A percentile compares a stretch with the other conserved stretches of the same genome.
Evolutionary conservation across 2,888 invertebrate genomes (phyloP).

Genomic region (Prostheceraeus crozeri): DNA sequence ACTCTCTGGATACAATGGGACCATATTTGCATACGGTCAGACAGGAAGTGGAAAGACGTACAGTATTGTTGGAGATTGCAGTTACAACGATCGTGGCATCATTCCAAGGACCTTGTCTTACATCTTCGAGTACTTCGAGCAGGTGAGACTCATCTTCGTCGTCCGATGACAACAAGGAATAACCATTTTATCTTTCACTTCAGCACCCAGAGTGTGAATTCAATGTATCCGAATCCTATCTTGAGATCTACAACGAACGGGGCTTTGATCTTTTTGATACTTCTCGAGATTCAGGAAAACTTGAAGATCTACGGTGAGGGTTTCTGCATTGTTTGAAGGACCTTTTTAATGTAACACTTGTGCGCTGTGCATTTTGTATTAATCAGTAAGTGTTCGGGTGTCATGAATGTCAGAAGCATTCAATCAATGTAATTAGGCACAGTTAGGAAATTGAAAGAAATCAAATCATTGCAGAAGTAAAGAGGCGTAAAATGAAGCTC

Average conservation of each 20-base stretch:
- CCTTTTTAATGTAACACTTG: too few relatives aligned
- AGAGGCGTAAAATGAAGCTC: too few relatives aligned
- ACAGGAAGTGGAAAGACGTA: slow-evolving; percentile 58
- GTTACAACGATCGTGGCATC: slow-evolving; percentile 55
- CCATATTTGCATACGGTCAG: slow-evolving; percentile 58
- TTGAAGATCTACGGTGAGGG: slow-evolving; percentile 57
- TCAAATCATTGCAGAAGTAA: too few relatives aligned
- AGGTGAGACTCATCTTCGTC: slow-evolving; percentile 43
- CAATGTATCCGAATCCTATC: slow-evolving; percentile 54
- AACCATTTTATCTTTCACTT: not conserved
- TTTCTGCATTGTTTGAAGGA: not conserved
- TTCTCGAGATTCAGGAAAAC: slow-evolving; percentile 54
- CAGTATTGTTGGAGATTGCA: slow-evolving; percentile 57
- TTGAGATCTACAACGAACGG: slow-evolving; percentile 58
- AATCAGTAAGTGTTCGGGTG: too few relatives aligned
- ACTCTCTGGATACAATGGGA: slow-evolving; percentile 57
- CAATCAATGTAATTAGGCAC: too few relatives aligned
- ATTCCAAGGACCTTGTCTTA: slow-evolving; percentile 56
- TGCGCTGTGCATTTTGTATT: too few relatives aligned
- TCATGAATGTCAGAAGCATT: too few relatives aligned
- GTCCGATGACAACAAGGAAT: not conserved
- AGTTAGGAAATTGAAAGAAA: too few relatives aligned
- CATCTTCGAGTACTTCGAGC: slow-evolving; percentile 51
- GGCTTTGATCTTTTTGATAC: slow-evolving; percentile 57
- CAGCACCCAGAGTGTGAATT: slow-evolving; percentile 39